Base-by-base conservation (phyloP, 2,113 vertebrate species). In the Vireo altiloquus region DNA sequence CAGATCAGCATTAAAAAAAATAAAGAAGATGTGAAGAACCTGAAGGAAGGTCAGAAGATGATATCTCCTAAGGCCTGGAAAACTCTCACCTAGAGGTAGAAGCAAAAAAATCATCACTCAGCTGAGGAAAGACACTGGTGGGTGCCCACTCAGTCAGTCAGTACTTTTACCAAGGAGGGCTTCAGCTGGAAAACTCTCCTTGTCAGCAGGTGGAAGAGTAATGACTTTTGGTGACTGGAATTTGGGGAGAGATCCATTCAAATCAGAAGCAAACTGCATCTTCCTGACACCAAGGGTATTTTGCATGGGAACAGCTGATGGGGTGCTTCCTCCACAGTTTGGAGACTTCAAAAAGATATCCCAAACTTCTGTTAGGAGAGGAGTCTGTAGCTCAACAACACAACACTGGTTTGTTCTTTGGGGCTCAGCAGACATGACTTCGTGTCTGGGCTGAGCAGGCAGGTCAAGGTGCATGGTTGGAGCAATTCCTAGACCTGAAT, bases 341-440 rank as follows among this genome's bases (percentile, higher is more conserved):
- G 1, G 50, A 57, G 54, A 28, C 64, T 53, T 77, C 46, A 74
- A 7, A 83, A 87, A 70, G 21, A 37, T 44, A 57, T 28, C 19
- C 8, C n/a, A 42, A 18, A 46, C 20, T 70, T 77, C 37, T 83
- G 7, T 56, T 37, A 40, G 72, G 17, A 82, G 24, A 50, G 50
- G 53, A 61, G 30, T 47, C 33, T 30, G 7, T 47, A 74, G 57
- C 57, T 83, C 39, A 71, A 31, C 13, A 39, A 28, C 52, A 66
- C 0, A 1, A 19, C 33, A 24, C 31, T 23, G 10, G 1, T 82
- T 69, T 37, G 42, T 75, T 9, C 13, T 63, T 57, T 1, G 3
- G 18, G 35, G 35, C 27, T 76, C 35, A 42, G 9, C 30, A 76
- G 66, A 21, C 39, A 25, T 11, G 31, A 11, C 8, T 83, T 50